These are phyloP conservation scores for Oikopleura albicans DNA, from an alignment of 23 tunicate genomes.

Conservation along the genomic window DNA sequence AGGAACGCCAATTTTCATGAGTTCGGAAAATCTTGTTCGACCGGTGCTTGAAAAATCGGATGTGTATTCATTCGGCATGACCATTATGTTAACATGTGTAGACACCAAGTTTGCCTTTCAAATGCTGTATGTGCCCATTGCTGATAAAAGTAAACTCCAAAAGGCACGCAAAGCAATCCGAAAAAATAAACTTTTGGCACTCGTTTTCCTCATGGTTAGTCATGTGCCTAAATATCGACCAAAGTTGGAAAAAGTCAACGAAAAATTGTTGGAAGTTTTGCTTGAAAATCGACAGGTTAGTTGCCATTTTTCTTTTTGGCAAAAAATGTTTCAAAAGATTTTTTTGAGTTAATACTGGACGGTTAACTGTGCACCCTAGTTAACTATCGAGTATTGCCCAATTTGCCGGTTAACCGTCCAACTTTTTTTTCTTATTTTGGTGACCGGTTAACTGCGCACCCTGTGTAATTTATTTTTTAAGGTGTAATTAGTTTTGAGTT, in stretches of 20 bases:
- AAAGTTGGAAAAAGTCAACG: neutral
- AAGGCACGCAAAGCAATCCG: neutral
- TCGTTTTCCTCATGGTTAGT: neutral
- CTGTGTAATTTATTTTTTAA: no score
- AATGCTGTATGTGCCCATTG: neutral
- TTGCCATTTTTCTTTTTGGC: no score
- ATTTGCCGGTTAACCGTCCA: no score
- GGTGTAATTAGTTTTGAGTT: no score
- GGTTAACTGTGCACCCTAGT: no score
- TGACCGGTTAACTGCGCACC: no score
- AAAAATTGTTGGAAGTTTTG: neutral
- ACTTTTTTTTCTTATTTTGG: no score
- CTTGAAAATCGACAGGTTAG: neutral
- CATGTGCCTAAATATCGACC: neutral
- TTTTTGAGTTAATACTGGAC: no score
- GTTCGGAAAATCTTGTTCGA: neutral
- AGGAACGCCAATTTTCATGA: slow-evolving; percentile 5
- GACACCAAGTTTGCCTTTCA: neutral
- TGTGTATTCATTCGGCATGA: neutral
- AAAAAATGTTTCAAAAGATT: no score
- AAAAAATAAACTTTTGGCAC: neutral
- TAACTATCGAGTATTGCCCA: no score
- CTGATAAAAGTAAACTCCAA: neutral
- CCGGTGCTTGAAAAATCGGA: neutral
- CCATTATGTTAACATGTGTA: neutral